Conservation (phyloP, 2,113 vertebrate species). For the Phylloscopus trochilus region DNA sequence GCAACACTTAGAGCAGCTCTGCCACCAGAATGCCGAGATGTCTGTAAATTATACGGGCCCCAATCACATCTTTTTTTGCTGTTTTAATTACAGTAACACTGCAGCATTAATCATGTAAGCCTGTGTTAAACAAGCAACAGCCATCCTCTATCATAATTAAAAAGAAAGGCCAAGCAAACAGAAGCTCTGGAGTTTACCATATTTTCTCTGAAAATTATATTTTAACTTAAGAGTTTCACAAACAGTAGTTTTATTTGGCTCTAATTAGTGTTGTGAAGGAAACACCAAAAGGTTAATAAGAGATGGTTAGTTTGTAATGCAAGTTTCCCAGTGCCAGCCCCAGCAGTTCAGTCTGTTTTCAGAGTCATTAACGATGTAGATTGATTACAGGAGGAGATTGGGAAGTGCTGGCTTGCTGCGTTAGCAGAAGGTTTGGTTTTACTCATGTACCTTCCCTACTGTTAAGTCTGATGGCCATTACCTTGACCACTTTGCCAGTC, state of each 20-base stretch:
- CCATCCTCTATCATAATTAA: constrained; percentile 65
- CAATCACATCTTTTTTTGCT: constrained; percentile 53
- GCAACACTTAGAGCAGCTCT: constrained; percentile 30
- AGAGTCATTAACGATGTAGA: constrained; percentile 72
- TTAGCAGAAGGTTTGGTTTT: constrained; percentile 65
- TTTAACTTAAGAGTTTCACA: constrained; percentile 58
- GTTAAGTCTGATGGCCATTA: constrained; percentile 54
- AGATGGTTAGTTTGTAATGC: constrained; percentile 68
- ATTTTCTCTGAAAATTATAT: constrained; percentile 64
- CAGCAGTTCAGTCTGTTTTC: constrained; percentile 67
- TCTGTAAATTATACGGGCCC: constrained; percentile 53
- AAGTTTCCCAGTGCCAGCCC: constrained; percentile 65
- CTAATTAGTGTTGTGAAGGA: constrained; percentile 65
- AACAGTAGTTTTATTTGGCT: constrained; percentile 60
- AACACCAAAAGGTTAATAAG: constrained; percentile 74
- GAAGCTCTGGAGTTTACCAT: constrained; percentile 35
- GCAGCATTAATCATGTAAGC: constrained; percentile 63
- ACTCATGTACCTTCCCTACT: constrained; percentile 56
- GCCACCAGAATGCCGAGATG: constrained; percentile 35
- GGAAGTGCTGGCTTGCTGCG: constrained; percentile 60
- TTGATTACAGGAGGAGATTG: constrained; percentile 70
- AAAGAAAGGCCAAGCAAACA: constrained; percentile 52
- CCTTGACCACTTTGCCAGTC: constrained; percentile 35
- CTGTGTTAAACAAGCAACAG: constrained; percentile 58
- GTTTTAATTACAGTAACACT: constrained; percentile 64